A percentile compares a stretch with the other conserved stretches of the same genome.
Conservation (phyloP, 2,797 vertebrate genomes). For the Falco biarmicus region DNA sequence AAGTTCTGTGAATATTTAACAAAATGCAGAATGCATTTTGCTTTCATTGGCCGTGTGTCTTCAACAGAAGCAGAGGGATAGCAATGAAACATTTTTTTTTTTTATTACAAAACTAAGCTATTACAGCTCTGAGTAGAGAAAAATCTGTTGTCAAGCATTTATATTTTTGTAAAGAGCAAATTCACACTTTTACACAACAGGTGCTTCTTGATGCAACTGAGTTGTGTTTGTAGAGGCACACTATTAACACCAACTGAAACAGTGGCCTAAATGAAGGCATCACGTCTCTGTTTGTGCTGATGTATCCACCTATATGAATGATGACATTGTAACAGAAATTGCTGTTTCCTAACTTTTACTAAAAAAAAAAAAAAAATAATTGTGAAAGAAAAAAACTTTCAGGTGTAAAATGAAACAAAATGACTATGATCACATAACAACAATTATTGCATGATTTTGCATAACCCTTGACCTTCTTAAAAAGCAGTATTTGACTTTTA, state of each 20-base stretch:
- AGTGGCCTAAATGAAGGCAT: not conserved
- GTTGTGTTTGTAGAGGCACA: not conserved
- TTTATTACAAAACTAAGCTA: not conserved
- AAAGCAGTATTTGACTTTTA: constrained; percentile 4
- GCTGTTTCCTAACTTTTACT: not conserved
- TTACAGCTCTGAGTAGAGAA: not conserved
- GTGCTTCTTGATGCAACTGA: not conserved
- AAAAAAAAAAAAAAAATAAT: too few species aligned
- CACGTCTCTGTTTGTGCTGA: not conserved
- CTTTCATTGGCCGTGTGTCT: not conserved
- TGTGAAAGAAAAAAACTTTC: not conserved
- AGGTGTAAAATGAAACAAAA: not conserved
- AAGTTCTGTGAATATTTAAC: not conserved
- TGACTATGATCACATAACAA: not conserved
- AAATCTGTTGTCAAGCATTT: not conserved
- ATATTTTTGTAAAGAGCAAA: not conserved
- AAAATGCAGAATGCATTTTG: not conserved
- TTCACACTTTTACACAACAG: not conserved
- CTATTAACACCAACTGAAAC: not conserved
- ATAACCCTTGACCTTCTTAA: not conserved
- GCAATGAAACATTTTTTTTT: not conserved
- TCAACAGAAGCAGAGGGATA: not conserved
- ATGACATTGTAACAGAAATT: not conserved
- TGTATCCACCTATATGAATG: not conserved
- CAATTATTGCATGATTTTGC: not conserved